Evolutionary conservation across 2,888 invertebrate species (phyloP).

Genomic region (Gerris lacustris): DNA sequence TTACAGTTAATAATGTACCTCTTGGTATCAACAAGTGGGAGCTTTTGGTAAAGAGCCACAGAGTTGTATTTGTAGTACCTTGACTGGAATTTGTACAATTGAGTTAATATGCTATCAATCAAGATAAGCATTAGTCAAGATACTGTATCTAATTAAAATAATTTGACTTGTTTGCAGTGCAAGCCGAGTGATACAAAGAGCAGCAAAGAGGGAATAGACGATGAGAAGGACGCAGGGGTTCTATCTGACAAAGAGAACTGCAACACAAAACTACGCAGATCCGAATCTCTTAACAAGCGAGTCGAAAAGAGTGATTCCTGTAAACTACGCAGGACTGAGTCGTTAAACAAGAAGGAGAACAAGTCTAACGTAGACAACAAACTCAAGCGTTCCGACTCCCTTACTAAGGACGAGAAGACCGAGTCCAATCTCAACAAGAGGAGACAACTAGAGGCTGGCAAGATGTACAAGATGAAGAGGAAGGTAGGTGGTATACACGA

Average conservation of each 20-base stretch:
- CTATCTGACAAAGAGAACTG: constrained; percentile 13
- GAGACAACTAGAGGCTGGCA: constrained; percentile 42
- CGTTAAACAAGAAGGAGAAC: constrained; percentile 45
- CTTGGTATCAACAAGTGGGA: constrained; percentile 22
- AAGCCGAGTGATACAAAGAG: not conserved
- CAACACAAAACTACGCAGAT: constrained; percentile 27
- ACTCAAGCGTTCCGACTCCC: constrained; percentile 48
- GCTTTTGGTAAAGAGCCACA: too few species aligned
- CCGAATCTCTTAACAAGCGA: constrained; percentile 32
- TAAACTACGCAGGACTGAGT: constrained; percentile 49
- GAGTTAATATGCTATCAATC: too few species aligned
- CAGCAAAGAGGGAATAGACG: constrained; percentile 22
- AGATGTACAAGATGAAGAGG: constrained; percentile 50
- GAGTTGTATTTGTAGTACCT: too few species aligned
- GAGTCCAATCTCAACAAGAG: constrained; percentile 67
- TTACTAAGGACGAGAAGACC: constrained; percentile 61
- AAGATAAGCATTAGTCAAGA: too few species aligned
- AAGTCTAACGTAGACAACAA: constrained; percentile 25
- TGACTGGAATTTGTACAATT: too few species aligned
- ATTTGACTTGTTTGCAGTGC: not conserved
- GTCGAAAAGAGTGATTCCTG: constrained; percentile 35
- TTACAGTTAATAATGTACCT: constrained; percentile 25
- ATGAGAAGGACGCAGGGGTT: constrained; percentile 25
- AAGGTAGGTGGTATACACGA: constrained; percentile 63
- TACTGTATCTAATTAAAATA: not conserved